phyloP scores from a whole-genome alignment of 2,113 vertebrate genomes.

The Cairina moschata region DNA sequence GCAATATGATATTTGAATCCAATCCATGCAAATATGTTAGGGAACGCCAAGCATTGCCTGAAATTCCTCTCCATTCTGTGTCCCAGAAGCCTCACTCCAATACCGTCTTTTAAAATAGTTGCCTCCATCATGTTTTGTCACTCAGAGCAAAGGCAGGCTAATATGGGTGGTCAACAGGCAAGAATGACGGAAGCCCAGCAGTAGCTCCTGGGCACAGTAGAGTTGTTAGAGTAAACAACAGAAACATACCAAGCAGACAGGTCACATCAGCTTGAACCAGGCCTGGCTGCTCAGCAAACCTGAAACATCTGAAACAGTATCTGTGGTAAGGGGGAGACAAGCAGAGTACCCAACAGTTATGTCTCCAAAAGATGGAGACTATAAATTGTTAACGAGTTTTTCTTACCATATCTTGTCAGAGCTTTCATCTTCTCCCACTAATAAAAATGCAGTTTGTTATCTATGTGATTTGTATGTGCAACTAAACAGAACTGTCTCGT shows the following conservation, averaged over 20 bases:
- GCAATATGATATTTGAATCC: not conserved
- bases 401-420: not conserved
- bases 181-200: not conserved
- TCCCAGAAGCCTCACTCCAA: not conserved
- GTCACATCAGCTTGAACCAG: not conserved
- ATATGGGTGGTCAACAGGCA: no score
- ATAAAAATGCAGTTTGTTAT: not conserved
- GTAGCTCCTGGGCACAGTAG: not conserved
- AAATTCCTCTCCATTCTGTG: not conserved
- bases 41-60: not conserved
- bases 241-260: not conserved
- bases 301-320: not conserved
- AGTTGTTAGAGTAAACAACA: not conserved
- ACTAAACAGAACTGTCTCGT: not conserved
- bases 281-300: not conserved
- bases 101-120: not conserved
- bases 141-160: not conserved
- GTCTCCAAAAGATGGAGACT: not conserved
- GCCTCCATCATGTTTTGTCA: not conserved
- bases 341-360: not conserved
- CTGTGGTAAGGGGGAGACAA: not conserved
- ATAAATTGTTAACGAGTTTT: not conserved
- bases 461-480: not conserved
- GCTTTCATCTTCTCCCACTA: not conserved
- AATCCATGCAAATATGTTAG: not conserved